Evolutionary conservation across 2,113 vertebrate species (phyloP).

Genomic region (Xenotilapia leptura): DNA sequence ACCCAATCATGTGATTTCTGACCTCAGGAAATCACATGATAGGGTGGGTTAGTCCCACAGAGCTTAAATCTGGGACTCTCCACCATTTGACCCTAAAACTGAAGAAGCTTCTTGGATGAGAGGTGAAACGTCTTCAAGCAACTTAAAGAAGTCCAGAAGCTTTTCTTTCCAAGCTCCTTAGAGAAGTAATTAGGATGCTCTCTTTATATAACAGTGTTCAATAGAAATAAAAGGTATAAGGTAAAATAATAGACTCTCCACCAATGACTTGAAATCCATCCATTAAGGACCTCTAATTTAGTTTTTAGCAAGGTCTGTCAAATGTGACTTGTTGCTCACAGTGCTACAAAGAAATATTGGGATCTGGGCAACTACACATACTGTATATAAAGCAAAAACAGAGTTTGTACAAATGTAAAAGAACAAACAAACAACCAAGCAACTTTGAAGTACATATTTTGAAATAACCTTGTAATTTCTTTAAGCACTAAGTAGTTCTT

Average conservation of each 20-base stretch:
- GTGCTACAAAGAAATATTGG: neutral
- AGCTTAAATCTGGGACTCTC: neutral
- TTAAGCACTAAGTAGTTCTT: neutral
- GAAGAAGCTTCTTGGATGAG: neutral
- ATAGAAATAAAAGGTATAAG: neutral
- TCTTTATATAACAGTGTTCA: neutral
- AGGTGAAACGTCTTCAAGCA: neutral
- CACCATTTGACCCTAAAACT: neutral
- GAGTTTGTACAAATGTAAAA: neutral
- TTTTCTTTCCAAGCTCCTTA: neutral
- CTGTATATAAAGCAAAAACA: neutral
- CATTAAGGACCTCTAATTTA: neutral
- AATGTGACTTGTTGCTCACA: neutral
- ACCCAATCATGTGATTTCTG: neutral
- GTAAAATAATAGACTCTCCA: neutral
- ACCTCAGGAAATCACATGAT: neutral
- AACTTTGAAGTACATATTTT: neutral
- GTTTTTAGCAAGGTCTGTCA: neutral
- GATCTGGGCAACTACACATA: neutral
- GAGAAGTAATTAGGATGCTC: neutral
- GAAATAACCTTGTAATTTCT: neutral
- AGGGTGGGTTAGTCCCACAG: neutral
- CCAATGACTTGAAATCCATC: neutral
- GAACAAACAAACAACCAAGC: neutral
- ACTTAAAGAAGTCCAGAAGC: neutral